Conservation (phyloP, 2,113 vertebrate genomes). For the Hemiprocne comata region DNA sequence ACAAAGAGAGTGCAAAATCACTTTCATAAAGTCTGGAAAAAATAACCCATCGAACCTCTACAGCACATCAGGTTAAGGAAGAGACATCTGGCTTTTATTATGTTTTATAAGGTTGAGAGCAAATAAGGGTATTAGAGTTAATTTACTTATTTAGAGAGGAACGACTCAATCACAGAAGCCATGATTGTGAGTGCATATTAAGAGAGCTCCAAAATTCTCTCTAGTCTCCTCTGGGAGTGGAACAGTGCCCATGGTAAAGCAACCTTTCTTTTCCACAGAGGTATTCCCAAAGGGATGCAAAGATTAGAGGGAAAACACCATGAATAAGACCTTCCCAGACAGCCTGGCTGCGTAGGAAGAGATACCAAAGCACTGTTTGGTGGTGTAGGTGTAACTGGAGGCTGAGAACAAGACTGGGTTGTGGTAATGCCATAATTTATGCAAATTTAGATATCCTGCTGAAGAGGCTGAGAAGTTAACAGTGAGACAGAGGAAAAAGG, state of each 20-base stretch:
- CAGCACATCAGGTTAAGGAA: constrained; percentile 55
- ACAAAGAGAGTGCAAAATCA: neutral
- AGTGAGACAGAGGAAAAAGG: neutral
- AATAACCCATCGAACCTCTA: constrained; percentile 11
- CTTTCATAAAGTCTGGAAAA: constrained; percentile 23
- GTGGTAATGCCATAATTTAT: neutral
- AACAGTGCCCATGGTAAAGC: neutral
- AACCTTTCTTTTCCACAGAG: neutral
- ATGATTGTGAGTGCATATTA: constrained; percentile 83
- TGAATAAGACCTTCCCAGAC: neutral
- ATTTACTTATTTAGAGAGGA: constrained; percentile 91
- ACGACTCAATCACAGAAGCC: constrained; percentile 85
- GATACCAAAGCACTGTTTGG: neutral
- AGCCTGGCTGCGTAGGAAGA: neutral
- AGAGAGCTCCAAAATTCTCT: constrained; percentile 72
- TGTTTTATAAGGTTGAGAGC: constrained; percentile 84
- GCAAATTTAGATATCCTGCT: neutral
- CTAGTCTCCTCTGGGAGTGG: constrained; percentile 61
- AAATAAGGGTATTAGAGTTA: constrained; percentile 94
- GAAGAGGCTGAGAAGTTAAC: neutral
- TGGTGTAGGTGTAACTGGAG: neutral
- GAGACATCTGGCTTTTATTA: constrained; percentile 93
- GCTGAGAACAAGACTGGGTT: neutral
- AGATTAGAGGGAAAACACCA: neutral
- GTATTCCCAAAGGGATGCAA: neutral